Evolutionary conservation across 2,888 invertebrate genomes (phyloP).

Genomic region (Tanytarsus gracilentus): DNA sequence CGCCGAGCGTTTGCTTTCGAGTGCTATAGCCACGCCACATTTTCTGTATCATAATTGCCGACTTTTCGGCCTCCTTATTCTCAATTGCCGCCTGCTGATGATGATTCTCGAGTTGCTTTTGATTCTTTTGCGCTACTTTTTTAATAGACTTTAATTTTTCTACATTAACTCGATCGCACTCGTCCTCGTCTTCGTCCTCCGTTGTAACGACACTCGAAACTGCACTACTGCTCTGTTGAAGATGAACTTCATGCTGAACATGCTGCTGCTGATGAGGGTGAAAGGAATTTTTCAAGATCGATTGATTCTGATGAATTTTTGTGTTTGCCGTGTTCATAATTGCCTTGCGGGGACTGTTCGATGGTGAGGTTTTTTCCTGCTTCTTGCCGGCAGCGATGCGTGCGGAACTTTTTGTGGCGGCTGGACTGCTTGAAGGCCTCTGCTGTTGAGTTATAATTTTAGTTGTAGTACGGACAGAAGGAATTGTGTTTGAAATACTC

Average conservation of each 20-base stretch:
- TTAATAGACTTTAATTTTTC: slow-evolving; percentile 58
- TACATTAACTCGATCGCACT: slow-evolving; percentile 54
- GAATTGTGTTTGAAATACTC: neutral
- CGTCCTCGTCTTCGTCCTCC: slow-evolving; percentile 45
- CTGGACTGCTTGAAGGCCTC: slow-evolving; percentile 13
- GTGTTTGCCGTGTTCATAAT: slow-evolving; percentile 23
- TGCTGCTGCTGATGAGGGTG: neutral
- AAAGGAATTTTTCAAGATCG: neutral
- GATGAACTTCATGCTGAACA: neutral
- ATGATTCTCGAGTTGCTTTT: slow-evolving; percentile 37
- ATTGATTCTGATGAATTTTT: slow-evolving; percentile 20
- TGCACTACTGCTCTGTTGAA: neutral
- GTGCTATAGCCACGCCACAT: slow-evolving; percentile 79
- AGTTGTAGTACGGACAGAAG: neutral
- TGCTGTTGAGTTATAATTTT: neutral
- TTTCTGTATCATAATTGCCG: slow-evolving; percentile 75
- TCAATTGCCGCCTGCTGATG: slow-evolving; percentile 33
- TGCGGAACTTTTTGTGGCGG: neutral
- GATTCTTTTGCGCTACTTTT: slow-evolving; percentile 47
- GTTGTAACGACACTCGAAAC: neutral
- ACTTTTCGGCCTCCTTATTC: slow-evolving; percentile 40
- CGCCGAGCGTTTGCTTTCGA: slow-evolving; percentile 48
- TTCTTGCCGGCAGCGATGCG: neutral
- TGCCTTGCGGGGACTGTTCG: slow-evolving; percentile 39
- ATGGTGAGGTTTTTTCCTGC: slow-evolving; percentile 36